Conservation (phyloP, 2,113 vertebrate genomes). For the Etia nguti region DNA sequence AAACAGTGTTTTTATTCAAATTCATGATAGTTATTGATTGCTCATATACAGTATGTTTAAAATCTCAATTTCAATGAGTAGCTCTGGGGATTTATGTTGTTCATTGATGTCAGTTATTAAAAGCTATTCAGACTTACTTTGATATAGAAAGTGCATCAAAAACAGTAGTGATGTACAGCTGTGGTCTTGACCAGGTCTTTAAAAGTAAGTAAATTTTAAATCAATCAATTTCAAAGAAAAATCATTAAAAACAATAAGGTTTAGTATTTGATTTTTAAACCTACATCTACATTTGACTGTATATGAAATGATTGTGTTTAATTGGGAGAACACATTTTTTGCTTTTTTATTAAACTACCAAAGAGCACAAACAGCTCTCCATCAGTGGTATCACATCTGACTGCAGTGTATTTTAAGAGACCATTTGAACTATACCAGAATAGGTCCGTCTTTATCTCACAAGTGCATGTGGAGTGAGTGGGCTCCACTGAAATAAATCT, state of each 20-base stretch:
- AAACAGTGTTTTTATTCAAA: background rate
- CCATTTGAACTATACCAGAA: constrained; percentile 11
- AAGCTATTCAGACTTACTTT: background rate
- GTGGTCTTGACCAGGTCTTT: background rate
- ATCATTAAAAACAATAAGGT: background rate
- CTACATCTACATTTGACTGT: background rate
- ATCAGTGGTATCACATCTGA: background rate
- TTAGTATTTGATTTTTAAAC: background rate
- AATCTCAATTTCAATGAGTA: background rate
- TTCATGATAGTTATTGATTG: background rate
- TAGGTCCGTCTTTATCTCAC: constrained; percentile 23
- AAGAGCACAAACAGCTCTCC: background rate
- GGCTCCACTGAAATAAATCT: constrained; percentile 59
- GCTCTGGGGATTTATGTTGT: background rate
- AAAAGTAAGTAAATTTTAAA: background rate
- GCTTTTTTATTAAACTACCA: background rate
- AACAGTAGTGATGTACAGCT: background rate
- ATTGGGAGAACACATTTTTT: background rate
- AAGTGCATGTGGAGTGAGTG: constrained; percentile 49
- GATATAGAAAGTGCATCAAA: background rate
- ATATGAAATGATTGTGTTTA: background rate
- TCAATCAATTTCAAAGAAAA: background rate
- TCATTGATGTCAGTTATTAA: background rate
- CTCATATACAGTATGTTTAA: background rate
- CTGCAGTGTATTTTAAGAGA: constrained; percentile 10